These are phyloP conservation scores for Macrosteles quadrilineatus DNA, from an alignment of 1,140 invertebrate genomes.

Conservation along the genomic window DNA sequence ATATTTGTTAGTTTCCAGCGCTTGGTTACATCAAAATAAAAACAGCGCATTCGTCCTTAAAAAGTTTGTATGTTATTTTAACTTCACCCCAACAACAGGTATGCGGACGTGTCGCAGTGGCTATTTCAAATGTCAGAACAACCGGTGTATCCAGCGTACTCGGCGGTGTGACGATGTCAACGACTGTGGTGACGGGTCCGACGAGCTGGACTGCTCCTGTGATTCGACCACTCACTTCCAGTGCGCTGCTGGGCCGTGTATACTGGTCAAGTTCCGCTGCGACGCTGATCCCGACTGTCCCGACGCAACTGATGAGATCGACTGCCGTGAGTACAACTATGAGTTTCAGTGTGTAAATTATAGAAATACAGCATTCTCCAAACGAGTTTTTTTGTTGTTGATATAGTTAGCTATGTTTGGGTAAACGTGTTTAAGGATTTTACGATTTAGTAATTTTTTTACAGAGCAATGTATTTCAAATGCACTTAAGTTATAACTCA, in stretches of 20 bases:
- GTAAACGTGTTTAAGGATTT: too few species aligned
- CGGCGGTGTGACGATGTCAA: slow-evolving; percentile 50
- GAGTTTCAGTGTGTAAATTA: too few species aligned
- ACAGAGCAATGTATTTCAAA: too few species aligned
- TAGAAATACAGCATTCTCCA: too few species aligned
- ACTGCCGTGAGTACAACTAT: slow-evolving; percentile 55
- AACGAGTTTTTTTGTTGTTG: too few species aligned
- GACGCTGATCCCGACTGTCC: slow-evolving; percentile 65
- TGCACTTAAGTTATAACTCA: too few species aligned
- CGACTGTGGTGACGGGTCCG: slow-evolving; percentile 53
- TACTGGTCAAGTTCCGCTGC: slow-evolving; percentile 54
- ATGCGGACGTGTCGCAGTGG: slow-evolving; percentile 54
- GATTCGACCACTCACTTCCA: slow-evolving; percentile 49
- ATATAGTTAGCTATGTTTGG: too few species aligned
- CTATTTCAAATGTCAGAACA: slow-evolving; percentile 62
- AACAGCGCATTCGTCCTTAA: not conserved
- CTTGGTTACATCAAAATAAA: too few species aligned
- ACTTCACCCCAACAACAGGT: slow-evolving; percentile 32
- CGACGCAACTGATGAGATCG: slow-evolving; percentile 66
- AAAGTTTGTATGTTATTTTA: not conserved
- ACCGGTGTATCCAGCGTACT: slow-evolving; percentile 49
- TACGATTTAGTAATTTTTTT: too few species aligned
- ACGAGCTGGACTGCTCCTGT: slow-evolving; percentile 37
- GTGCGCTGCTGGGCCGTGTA: slow-evolving; percentile 51
- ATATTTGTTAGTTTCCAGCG: too few species aligned